Evolutionary conservation across 2,888 invertebrate species (phyloP), one percentile per base, ranked within the genome.

Genomic region (Rhagium mordax): DNA sequence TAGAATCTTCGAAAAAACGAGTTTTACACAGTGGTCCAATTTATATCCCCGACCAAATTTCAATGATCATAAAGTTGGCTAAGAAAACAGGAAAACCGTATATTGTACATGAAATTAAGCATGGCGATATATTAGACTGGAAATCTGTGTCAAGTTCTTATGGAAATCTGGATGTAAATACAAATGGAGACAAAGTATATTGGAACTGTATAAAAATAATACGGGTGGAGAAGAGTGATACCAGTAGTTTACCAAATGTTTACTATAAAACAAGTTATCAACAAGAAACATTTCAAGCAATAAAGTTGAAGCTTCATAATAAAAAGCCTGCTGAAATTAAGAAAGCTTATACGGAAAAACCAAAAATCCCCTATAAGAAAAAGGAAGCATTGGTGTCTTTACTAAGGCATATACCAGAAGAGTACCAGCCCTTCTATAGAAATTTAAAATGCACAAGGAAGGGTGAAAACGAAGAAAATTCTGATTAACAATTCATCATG

Each of bases 1-100:
- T 74, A 47, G 72, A 75, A 57, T 59, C 47, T 49, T 66, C 67
- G 13, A 33, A 70, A 65, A 71, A 68, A 68, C 49, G 33, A 33
- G 33, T 33, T 33, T 33, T 33, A 33, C 33, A 33, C 33, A 33
- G 33, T 10, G 33, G 33, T 33, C 33, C 33, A 5, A 33, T 33
- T 33, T 33, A 33, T 33, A 10, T 10, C 33, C 33, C 33, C 10
- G 33, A 33, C 5, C 33, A 33, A 33, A 33, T 33, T 33, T 33
- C 33, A 33, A 33, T 33, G 33, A 33, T 33, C 33, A 33, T n/a
- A n/a, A 33, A 33, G 33, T 10, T 33, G 33, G 33, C 33, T 33
- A 33, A 33, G 33, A 33, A 33, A 33, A 33, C 33, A 33, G 33
- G 33, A 33, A 33, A 33, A n/a, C n/a, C n/a, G n/a, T n/a, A n/a